Conservation (phyloP, 2,113 vertebrate genomes). For the Xiphophorus maculatus region DNA sequence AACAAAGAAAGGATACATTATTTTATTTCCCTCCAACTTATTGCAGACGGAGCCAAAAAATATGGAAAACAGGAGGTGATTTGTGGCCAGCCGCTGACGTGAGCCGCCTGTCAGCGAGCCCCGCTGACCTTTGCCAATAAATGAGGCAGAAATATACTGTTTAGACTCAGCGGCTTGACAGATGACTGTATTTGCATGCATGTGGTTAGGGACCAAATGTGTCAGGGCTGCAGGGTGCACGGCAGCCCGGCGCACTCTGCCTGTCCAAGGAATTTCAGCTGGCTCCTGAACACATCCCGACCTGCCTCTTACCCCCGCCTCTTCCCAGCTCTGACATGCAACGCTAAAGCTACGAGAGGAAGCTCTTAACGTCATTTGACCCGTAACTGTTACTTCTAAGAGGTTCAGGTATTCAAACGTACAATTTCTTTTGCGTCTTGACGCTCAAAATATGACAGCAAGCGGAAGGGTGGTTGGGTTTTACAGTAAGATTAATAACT, state of each 20-base stretch:
- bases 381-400: neutral
- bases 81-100: constrained; percentile 21
- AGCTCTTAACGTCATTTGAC: neutral
- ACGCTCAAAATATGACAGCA: neutral
- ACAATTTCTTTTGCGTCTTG: neutral
- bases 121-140: neutral
- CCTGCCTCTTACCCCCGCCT: constrained; percentile 32
- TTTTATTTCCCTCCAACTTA: constrained; percentile 3
- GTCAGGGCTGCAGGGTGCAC: neutral
- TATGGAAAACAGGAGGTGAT: constrained; percentile 3
- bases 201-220: neutral
- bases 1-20: neutral
- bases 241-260: constrained; percentile 3
- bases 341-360: neutral
- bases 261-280: constrained; percentile 51
- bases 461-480: neutral
- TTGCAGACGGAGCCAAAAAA: neutral
- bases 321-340: neutral
- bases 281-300: constrained; percentile 42
- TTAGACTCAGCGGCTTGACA: neutral
- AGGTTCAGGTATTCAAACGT: neutral
- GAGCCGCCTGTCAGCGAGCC: constrained; percentile 8
- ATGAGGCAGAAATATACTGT: constrained; percentile 8
- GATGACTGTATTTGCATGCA: constrained; percentile 8
- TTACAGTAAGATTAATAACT: neutral